phyloP scores from a whole-genome alignment of 2,113 vertebrate species.

The Aegotheles bennettii region DNA sequence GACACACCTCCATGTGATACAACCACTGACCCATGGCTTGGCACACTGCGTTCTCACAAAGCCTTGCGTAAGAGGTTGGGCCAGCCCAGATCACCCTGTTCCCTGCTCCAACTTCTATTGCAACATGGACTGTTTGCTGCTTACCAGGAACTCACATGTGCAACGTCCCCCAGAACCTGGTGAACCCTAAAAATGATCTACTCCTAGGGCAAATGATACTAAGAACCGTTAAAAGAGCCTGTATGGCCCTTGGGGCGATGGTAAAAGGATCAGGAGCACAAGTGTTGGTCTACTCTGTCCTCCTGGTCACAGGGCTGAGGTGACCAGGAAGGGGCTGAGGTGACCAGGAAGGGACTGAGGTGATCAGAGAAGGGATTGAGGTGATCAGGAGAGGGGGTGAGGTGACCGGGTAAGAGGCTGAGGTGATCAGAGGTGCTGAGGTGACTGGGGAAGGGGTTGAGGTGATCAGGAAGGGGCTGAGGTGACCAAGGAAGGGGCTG shows the following conservation, averaged over 20 bases:
- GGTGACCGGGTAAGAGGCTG: not conserved
- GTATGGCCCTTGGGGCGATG: accelerated
- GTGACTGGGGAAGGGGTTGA: not conserved
- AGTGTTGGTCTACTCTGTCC: not conserved
- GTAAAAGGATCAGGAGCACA: not conserved
- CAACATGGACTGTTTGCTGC: not conserved
- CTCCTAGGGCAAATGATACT: not conserved
- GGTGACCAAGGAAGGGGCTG: not conserved
- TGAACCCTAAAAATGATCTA: not conserved
- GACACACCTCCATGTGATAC: accelerated
- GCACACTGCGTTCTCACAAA: accelerated
- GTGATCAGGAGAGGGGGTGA: not conserved
- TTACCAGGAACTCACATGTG: accelerated
- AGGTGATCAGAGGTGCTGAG: too few species aligned
- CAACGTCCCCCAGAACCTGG: not conserved
- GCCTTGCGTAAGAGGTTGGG: not conserved
- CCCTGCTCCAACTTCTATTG: not conserved
- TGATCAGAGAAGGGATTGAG: not conserved
- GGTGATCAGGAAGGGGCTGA: not conserved
- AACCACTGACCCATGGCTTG: accelerated
- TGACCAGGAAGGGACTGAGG: not conserved
- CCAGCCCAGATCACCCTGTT: not conserved
- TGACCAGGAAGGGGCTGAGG: too few species aligned
- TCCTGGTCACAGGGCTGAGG: not conserved
- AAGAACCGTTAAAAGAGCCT: not conserved